These are phyloP conservation scores for Morpho deidamia DNA, from an alignment of 2,888 invertebrate species.

Conservation along the genomic window DNA sequence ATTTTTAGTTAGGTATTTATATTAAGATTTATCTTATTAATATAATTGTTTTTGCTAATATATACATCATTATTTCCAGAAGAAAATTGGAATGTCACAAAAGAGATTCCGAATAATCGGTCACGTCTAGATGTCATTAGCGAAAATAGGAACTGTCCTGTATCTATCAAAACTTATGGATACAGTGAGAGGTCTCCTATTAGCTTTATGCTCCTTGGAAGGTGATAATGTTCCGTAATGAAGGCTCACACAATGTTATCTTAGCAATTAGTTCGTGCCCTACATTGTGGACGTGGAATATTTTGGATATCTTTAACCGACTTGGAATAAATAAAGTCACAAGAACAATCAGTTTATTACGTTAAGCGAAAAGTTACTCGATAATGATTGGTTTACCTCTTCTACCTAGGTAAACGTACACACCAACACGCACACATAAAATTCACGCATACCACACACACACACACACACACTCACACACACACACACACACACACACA, in stretches of 20 bases:
- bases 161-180: slow-evolving; percentile 19
- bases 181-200: slow-evolving; percentile 13
- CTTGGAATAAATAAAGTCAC: neutral
- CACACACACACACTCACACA: too few species aligned
- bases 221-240: slow-evolving; percentile 21
- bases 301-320: neutral
- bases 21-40: neutral
- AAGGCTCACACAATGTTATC: slow-evolving; percentile 14
- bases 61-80: too few species aligned
- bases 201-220: slow-evolving; percentile 12
- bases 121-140: neutral
- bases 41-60: too few species aligned
- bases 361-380: too few species aligned
- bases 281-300: slow-evolving; percentile 3
- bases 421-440: too few species aligned
- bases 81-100: too few species aligned
- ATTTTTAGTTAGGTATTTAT: too few species aligned
- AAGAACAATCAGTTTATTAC: too few species aligned
- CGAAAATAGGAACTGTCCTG: slow-evolving; percentile 6
- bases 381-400: too few species aligned
- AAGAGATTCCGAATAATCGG: neutral
- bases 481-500: too few species aligned
- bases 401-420: too few species aligned
- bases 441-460: too few species aligned
- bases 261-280: slow-evolving; percentile 13